These are phyloP conservation scores for Halocynthia aurantium DNA, from an alignment of 23 tunicate genomes.

Conservation along the genomic window DNA sequence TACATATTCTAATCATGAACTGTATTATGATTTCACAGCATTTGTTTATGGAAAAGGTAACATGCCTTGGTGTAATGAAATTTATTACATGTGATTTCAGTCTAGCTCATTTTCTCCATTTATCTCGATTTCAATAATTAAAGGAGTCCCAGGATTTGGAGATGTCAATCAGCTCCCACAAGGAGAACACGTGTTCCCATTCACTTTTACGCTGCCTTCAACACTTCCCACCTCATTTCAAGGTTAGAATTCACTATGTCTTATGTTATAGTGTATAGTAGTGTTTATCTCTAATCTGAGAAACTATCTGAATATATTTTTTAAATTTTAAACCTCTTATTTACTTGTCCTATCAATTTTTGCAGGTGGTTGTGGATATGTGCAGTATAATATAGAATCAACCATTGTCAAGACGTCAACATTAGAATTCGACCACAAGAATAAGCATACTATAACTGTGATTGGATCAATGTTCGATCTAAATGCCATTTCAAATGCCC, in stretches of 20 bases:
- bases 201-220: conserved; percentile 25
- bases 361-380: conserved; percentile 20
- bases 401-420: conserved; percentile 26
- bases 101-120: not conserved
- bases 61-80: not conserved
- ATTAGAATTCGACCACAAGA: conserved; percentile 15
- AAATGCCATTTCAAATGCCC: conserved; percentile 29
- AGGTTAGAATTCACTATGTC: conserved; percentile 6
- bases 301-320: too few species aligned
- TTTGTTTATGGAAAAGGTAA: not conserved
- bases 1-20: not conserved
- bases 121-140: too few species aligned
- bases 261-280: not conserved
- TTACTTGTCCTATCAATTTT: not conserved
- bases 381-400: conserved; percentile 25
- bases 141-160: not conserved
- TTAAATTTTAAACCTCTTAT: too few species aligned
- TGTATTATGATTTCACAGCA: too few species aligned
- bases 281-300: not conserved
- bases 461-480: conserved; percentile 26
- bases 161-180: conserved; percentile 5
- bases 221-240: conserved; percentile 41
- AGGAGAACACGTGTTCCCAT: conserved; percentile 33
- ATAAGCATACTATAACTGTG: conserved; percentile 23
- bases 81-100: not conserved